phyloP scores from a whole-genome alignment of 2,888 invertebrate species.

The Noctua comes region DNA sequence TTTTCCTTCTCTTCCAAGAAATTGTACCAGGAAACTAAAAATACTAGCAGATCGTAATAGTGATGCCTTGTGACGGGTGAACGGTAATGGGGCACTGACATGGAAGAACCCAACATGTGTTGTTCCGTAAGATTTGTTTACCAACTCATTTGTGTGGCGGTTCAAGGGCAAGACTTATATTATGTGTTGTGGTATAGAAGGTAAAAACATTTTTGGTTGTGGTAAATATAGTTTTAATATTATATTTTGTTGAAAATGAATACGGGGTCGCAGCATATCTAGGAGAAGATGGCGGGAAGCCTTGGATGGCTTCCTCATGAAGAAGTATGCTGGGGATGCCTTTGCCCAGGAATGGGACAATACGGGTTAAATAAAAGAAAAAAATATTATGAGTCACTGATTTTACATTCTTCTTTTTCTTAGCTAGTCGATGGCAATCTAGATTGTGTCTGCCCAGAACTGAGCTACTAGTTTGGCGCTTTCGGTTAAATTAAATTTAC shows the following conservation, averaged over 20 bases:
- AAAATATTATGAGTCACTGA: not conserved
- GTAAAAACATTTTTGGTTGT: not conserved
- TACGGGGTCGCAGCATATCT: not conserved
- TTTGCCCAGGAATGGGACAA: not conserved
- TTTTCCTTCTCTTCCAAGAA: not conserved
- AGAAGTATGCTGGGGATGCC: too few relatives aligned
- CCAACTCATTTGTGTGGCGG: constrained; percentile 14
- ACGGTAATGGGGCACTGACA: constrained; percentile 47
- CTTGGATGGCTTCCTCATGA: not conserved
- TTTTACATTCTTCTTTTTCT: too few relatives aligned
- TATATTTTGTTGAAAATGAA: not conserved
- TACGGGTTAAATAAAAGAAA: not conserved
- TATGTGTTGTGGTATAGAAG: constrained; percentile 5
- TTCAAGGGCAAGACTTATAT: constrained; percentile 20
- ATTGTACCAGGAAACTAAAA: constrained; percentile 9
- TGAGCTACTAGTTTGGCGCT: too few relatives aligned
- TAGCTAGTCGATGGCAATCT: too few relatives aligned
- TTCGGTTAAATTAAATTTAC: too few relatives aligned
- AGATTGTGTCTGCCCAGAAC: too few relatives aligned
- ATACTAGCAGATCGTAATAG: constrained; percentile 30
- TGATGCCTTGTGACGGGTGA: constrained; percentile 40
- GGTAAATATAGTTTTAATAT: not conserved
- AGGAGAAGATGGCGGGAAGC: not conserved
- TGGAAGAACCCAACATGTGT: constrained; percentile 39
- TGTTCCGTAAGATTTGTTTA: constrained; percentile 39